Percentiles rank a stretch among this genome's conserved stretches.
phyloP scores from a whole-genome alignment of 2,797 vertebrate genomes.

The Cyprinella venusta region DNA sequence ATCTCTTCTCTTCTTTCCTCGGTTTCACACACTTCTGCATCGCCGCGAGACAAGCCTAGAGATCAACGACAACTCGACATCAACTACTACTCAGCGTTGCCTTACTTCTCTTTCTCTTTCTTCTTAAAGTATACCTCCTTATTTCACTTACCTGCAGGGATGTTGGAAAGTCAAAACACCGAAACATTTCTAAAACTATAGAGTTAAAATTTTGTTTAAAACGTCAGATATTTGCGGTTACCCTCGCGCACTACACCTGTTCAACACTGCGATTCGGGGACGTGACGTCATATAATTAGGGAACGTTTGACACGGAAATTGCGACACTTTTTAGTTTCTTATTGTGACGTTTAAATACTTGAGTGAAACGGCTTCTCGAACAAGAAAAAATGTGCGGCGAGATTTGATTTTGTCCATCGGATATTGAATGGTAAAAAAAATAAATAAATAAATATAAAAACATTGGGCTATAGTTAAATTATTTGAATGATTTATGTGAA shows the following conservation, averaged over 20 bases:
- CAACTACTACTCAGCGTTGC: neutral
- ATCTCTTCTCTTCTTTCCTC: conserved; percentile 73
- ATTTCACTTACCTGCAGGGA: conserved; percentile 67
- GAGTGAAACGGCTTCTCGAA: neutral
- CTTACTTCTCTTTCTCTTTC: no score
- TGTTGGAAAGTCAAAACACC: conserved; percentile 64
- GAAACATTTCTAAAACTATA: conserved; percentile 65
- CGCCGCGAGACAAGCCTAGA: conserved; percentile 69
- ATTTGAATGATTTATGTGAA: neutral
- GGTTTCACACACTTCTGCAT: conserved; percentile 66
- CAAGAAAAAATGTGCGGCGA: neutral
- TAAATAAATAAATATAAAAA: no score
- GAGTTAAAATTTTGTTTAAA: neutral
- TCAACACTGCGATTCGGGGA: neutral
- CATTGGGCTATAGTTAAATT: neutral
- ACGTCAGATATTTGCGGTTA: neutral
- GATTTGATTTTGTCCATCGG: no score
- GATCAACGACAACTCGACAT: neutral
- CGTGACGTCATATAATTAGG: neutral
- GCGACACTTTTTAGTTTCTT: neutral
- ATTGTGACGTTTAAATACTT: neutral
- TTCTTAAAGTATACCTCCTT: neutral
- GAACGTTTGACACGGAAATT: neutral
- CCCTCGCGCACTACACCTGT: neutral
- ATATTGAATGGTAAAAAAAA: neutral